Conservation (phyloP, 2,797 vertebrate genomes). For the Falco columbarius region DNA sequence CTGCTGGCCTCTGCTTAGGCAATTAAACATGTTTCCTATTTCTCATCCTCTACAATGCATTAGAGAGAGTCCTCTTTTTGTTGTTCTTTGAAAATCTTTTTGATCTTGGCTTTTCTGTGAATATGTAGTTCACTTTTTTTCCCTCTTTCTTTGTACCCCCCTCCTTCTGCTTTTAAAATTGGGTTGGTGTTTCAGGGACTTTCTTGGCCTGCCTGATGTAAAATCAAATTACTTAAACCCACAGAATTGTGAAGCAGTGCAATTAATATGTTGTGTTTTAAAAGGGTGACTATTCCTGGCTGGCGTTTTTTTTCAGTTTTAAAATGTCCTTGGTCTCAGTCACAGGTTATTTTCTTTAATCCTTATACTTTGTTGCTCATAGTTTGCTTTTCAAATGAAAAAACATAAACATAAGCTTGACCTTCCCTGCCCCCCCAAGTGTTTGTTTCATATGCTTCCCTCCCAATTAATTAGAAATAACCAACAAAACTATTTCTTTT, state of each 20-base stretch:
- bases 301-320: background rate
- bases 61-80: background rate
- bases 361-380: background rate
- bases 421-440: background rate
- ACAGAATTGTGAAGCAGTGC: background rate
- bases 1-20: background rate
- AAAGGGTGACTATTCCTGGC: background rate
- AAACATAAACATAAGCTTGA: background rate
- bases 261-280: background rate
- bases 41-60: background rate
- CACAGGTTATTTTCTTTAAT: background rate
- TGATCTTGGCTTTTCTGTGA: background rate
- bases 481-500: background rate
- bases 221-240: background rate
- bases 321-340: background rate
- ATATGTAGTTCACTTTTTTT: background rate
- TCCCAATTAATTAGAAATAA: background rate
- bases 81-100: background rate
- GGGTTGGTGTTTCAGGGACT: background rate
- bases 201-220: background rate
- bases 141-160: background rate
- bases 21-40: slow-evolving; percentile 2
- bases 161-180: background rate
- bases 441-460: background rate
- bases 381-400: background rate